phyloP scores from a whole-genome alignment of 2,797 vertebrate genomes.

The Argentina silus region DNA sequence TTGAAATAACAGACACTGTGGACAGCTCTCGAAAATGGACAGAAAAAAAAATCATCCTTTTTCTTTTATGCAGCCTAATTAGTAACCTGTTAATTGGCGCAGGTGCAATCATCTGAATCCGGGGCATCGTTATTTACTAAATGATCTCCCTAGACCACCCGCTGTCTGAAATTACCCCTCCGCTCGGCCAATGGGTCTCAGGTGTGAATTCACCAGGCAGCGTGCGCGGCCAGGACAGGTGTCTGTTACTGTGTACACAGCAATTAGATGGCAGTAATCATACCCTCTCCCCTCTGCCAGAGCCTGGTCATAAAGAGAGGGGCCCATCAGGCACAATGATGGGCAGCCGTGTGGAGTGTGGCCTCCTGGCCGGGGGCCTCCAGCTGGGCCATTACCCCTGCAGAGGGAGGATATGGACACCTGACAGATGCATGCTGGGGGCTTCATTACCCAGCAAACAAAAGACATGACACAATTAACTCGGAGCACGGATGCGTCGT shows the following conservation, averaged over 20 bases:
- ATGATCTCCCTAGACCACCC: conserved; percentile 80
- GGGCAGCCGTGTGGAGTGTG: conserved; percentile 84
- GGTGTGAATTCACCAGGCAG: conserved; percentile 81
- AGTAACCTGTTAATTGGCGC: conserved; percentile 77
- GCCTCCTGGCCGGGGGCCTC: conserved; percentile 74
- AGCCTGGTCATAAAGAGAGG: conserved; percentile 76
- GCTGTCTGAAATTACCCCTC: conserved; percentile 89
- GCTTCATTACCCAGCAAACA: conserved; percentile 90
- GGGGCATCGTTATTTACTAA: conserved; percentile 79
- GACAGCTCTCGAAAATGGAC: too few species aligned
- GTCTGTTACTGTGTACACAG: conserved; percentile 88
- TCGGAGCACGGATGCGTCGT: background rate
- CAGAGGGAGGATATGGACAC: conserved; percentile 79
- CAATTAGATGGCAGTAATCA: conserved; percentile 95
- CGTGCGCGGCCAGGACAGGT: conserved; percentile 83
- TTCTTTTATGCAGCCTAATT: conserved; percentile 66
- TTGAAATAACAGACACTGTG: too few species aligned
- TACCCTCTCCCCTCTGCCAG: conserved; percentile 74
- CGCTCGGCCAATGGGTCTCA: conserved; percentile 87
- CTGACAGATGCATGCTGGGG: conserved; percentile 90
- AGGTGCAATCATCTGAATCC: conserved; percentile 74
- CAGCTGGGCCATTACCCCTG: conserved; percentile 89
- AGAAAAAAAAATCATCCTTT: conserved; percentile 6
- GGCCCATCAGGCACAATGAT: conserved; percentile 69
- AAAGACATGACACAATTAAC: conserved; percentile 90